Evolutionary conservation across 2,888 invertebrate species (phyloP).

Genomic region (Leptopilina myrica): DNA sequence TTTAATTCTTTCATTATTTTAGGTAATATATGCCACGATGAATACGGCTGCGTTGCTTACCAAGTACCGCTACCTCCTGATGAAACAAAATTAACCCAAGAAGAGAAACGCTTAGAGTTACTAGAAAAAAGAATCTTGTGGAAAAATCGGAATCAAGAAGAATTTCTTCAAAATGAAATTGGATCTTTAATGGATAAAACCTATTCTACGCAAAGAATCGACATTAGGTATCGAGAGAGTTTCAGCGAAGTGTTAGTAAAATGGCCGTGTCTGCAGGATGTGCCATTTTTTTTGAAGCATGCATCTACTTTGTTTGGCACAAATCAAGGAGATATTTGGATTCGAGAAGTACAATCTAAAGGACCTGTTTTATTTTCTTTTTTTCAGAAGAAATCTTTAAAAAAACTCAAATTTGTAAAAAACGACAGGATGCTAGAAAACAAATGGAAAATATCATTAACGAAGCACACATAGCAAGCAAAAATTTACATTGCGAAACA

Average conservation of each 20-base stretch:
- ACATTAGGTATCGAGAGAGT: neutral
- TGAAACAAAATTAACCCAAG: conserved; percentile 13
- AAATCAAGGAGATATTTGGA: neutral
- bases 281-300: neutral
- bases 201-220: neutral
- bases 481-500: neutral
- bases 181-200: neutral
- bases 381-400: neutral
- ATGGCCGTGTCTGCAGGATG: neutral
- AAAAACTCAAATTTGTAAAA: neutral
- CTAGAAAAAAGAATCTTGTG: neutral
- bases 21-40: neutral
- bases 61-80: neutral
- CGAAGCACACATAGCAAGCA: neutral
- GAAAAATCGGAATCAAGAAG: neutral
- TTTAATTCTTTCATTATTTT: no score
- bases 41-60: neutral
- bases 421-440: neutral
- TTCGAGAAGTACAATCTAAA: neutral
- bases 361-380: neutral
- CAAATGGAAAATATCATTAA: neutral
- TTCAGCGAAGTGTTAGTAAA: neutral
- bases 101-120: neutral
- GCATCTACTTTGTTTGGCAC: neutral
- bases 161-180: neutral